Evolutionary conservation across 1,140 invertebrate genomes (phyloP), one percentile per base, ranked within the genome.

Genomic region (Neoseiulus cucumeris): DNA sequence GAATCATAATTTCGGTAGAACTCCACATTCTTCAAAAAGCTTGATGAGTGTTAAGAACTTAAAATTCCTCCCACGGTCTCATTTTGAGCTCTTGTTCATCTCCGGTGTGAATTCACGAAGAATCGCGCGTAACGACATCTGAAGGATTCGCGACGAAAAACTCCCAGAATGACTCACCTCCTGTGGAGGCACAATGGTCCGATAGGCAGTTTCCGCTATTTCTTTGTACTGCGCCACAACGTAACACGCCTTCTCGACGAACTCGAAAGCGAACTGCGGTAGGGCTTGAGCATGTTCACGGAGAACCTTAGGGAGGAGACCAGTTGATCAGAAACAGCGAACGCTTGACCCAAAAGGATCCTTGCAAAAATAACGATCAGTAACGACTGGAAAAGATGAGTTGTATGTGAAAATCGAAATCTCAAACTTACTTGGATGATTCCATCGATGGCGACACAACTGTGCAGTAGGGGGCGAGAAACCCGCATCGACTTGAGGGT

Each of bases 391-490:
- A 47, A 14, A 44, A 12, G n/a, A 14, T 44, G 12, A 14, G 42
- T 44, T 44, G n/a, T 44, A 14, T 47, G 28, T 4, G 28, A 14
- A 22, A 18, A 28, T 7, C 42, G 20, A 59, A 42, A 39, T 64
- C 51, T 42, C 67, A 47, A 42, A 71, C 70, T 69, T 74, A 84
- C 84, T 74, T 85, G 51, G 6, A 59, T 25, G 22, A 59, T 59
- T 14, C 51, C 51, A 5, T 59, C 51, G 51, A 59, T 59, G 17
- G 14, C 51, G 14, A 59, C 51, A 25, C 51, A 59, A 20, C 51
- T 59, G 25, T 18, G 82, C 69, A 89, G 72, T n/a, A 89, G 74
- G 25, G 85, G 86, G 68, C 83, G 79, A 47, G 77, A 75, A 5
- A 83, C 74, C 66, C 79, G 79, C 0, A 84, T 75, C 64, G 80